Evolutionary conservation across 1,140 invertebrate species (phyloP).

Genomic region (Diachasma alloeum): DNA sequence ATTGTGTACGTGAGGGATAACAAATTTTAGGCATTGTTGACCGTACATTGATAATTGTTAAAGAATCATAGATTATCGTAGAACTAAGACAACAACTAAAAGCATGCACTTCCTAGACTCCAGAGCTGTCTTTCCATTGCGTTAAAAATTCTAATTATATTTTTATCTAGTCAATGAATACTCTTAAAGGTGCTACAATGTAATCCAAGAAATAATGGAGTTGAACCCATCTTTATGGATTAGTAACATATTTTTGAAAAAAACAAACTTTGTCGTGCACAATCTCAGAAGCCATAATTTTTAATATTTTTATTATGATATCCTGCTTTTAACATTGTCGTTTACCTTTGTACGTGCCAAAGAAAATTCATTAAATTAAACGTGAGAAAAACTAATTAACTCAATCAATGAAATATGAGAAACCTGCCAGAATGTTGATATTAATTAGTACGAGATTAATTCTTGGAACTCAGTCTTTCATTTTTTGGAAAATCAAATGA

Average conservation of each 20-base stretch:
- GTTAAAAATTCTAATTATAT: neutral
- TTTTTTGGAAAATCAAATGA: neutral
- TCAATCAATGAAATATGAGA: neutral
- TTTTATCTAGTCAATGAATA: neutral
- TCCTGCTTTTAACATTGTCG: neutral
- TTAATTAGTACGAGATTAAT: neutral
- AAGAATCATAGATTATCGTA: conserved; percentile 6
- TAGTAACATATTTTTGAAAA: neutral
- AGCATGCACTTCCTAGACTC: neutral
- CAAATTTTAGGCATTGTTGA: neutral
- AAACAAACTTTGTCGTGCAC: neutral
- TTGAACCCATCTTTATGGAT: neutral
- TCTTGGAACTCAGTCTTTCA: neutral
- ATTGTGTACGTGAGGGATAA: neutral
- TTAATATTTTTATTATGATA: neutral
- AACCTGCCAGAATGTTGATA: conserved; percentile 1
- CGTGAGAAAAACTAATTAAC: neutral
- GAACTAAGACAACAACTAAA: neutral
- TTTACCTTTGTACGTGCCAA: neutral
- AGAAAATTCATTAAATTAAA: neutral
- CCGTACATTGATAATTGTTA: neutral
- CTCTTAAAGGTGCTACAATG: neutral
- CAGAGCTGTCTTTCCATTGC: neutral
- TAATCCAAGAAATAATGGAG: neutral
- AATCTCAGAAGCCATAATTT: neutral